Percentiles rank a stretch among this genome's conserved stretches.
These are phyloP conservation scores for Atherinomorus stipes DNA, from an alignment of 2,113 vertebrate genomes.

Conservation along the genomic window DNA sequence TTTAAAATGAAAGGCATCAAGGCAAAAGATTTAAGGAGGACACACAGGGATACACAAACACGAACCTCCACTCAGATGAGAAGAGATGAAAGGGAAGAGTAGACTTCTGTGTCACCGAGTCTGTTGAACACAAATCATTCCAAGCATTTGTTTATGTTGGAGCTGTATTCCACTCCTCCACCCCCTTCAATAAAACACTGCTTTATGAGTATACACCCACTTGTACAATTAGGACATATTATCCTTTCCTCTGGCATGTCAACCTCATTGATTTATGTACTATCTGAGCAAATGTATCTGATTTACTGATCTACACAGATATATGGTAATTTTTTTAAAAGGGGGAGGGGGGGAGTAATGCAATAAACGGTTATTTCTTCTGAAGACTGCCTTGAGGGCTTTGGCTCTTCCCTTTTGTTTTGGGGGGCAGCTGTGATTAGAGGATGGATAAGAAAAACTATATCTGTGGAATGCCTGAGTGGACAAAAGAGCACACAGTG, in stretches of 20 bases:
- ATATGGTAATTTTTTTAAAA: slow-evolving; percentile 3
- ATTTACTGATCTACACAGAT: slow-evolving; percentile 46
- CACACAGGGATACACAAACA: slow-evolving; percentile 52
- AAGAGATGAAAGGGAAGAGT: slow-evolving; percentile 56
- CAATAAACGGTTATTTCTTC: slow-evolving; percentile 54
- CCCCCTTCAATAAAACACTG: slow-evolving; percentile 65
- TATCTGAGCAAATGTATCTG: slow-evolving; percentile 45
- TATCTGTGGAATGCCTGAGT: slow-evolving; percentile 56
- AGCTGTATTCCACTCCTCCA: slow-evolving; percentile 55
- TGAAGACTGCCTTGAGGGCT: slow-evolving; percentile 60
- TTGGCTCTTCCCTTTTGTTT: slow-evolving; percentile 55
- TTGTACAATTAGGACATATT: slow-evolving; percentile 68
- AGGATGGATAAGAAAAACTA: slow-evolving; percentile 57
- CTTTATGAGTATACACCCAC: slow-evolving; percentile 73
- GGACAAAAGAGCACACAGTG: slow-evolving; percentile 50
- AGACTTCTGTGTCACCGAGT: slow-evolving; percentile 63
- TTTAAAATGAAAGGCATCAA: slow-evolving; percentile 43
- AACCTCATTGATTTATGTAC: slow-evolving; percentile 54
- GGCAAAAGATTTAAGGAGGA: slow-evolving; percentile 46
- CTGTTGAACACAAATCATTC: slow-evolving; percentile 66
- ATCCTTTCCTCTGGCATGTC: slow-evolving; percentile 50
- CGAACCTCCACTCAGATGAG: slow-evolving; percentile 40
- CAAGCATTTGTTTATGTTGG: slow-evolving; percentile 76
- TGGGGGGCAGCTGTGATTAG: slow-evolving; percentile 43
- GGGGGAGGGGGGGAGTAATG: not conserved